Base-by-base conservation (phyloP, 2,113 vertebrate species). In the Formicarius rufipectus region DNA sequence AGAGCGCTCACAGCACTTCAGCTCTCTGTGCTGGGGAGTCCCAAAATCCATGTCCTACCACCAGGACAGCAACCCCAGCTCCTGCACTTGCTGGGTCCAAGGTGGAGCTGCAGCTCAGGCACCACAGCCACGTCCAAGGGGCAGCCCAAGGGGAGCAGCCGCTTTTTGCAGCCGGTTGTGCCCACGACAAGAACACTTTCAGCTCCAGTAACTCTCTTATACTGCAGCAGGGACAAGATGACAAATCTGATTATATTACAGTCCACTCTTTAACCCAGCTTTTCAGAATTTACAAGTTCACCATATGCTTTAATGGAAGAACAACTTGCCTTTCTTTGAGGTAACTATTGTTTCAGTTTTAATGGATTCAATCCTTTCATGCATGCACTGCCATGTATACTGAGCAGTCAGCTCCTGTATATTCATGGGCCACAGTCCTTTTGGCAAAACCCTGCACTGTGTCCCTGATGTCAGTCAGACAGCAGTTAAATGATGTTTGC, bases 271-370 rank as follows among this genome's bases (percentile, higher is more conserved):
- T 71, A 90, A 69, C 56, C 60, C 66, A n/a, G 74, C 68, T 31
- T 95, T 67, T 39, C 3, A 30, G 78, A 73, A 87, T 91, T 84
- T 64, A 93, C 87, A 93, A 96, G 69, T 67, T 88, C 66, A 84
- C 60, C 16, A 0, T 39, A 44, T 55, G 78, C 66, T 96, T 90
- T 94, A 93, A 78, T 83, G 79, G 87, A 92, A 95, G 75, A 89
- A 87, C 19, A 90, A 58, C 71, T 59, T 89, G 77, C 47, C 33
- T 89, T 27, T 58, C 28, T 66, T 60, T 87, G 19, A 37, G 59
- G 66, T 49, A 86, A 69, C 62, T 55, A 4, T 71, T 90, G 87
- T 73, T 91, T 53, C 91, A 60, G 55, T 53, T 96, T 83, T 78
- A 95, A 92, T 58, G 64, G 85, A 75, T 95, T 87, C 76, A 44